These are phyloP conservation scores for Diphyllodes magnificus DNA, from an alignment of 2,113 vertebrate genomes.

Conservation along the genomic window DNA sequence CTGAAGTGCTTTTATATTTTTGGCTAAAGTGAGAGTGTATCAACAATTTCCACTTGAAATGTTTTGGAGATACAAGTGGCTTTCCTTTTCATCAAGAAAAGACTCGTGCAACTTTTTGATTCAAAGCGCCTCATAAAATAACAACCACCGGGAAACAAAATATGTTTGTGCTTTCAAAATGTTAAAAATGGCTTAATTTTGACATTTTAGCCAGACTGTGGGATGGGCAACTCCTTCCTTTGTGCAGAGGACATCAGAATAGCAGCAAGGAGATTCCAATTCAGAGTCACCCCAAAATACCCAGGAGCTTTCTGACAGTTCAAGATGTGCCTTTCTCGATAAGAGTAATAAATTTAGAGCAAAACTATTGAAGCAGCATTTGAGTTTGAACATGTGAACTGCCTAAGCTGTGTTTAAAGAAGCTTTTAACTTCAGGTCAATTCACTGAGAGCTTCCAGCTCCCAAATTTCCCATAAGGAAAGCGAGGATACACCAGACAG, in stretches of 20 bases:
- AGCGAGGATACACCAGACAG: accelerated
- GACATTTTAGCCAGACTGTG: neutral
- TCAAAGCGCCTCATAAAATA: neutral
- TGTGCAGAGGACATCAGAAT: neutral
- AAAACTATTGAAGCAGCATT: neutral
- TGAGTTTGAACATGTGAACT: neutral
- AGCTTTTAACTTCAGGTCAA: neutral
- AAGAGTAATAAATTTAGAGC: neutral
- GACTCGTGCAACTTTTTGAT: neutral
- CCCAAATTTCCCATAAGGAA: neutral
- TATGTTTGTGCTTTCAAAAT: neutral
- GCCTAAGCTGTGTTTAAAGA: neutral
- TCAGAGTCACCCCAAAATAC: neutral
- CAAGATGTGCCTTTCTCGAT: neutral
- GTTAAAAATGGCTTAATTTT: neutral
- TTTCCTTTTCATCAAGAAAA: neutral
- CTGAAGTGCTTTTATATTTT: neutral
- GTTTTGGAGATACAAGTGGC: neutral
- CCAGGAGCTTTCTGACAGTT: neutral
- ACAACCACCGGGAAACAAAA: neutral
- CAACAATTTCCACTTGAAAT: neutral
- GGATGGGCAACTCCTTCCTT: neutral
- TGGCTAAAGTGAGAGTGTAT: neutral
- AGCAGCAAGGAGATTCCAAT: neutral
- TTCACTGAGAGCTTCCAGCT: neutral